A percentile compares a stretch with the other conserved stretches of the same genome.
Evolutionary conservation across 2,888 invertebrate genomes (phyloP).

Genomic region (Torymus auratus): DNA sequence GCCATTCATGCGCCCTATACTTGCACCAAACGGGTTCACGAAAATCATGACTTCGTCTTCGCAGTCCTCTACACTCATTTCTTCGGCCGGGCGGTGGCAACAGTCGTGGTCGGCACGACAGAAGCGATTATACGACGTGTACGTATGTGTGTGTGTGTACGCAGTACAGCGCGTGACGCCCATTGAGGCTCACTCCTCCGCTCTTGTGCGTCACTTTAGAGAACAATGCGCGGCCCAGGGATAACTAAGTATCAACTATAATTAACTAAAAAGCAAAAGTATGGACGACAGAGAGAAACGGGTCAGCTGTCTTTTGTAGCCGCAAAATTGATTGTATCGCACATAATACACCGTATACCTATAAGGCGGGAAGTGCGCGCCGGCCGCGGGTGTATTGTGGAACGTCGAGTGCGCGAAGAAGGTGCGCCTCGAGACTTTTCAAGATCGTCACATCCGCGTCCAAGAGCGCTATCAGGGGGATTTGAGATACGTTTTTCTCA

Average conservation of each 20-base stretch:
- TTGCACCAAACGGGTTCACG: neutral
- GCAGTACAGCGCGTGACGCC: slow-evolving; percentile 39
- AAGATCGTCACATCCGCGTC: no score
- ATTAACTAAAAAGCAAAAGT: slow-evolving; percentile 53
- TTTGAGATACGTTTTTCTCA: no score
- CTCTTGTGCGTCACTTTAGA: slow-evolving; percentile 52
- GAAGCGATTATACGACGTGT: slow-evolving; percentile 18
- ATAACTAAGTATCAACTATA: slow-evolving; percentile 54
- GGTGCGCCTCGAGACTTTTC: no score
- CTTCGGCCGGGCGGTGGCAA: no score
- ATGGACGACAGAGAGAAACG: slow-evolving; percentile 28
- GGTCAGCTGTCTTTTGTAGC: slow-evolving; percentile 33
- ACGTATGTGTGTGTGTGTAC: neutral
- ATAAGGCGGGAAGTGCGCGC: no score
- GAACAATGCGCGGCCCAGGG: slow-evolving; percentile 49
- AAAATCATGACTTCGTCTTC: slow-evolving; percentile 10
- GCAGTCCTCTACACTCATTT: neutral
- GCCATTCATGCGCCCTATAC: no score
- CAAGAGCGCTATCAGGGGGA: no score
- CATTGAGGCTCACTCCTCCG: slow-evolving; percentile 40
- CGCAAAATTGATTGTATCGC: slow-evolving; percentile 20
- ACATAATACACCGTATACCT: neutral
- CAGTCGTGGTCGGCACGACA: neutral
- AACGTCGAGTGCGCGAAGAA: no score
- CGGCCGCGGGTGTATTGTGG: no score